A percentile compares a stretch with the other conserved stretches of the same genome.
Evolutionary conservation across 2,113 vertebrate genomes (phyloP).

Genomic region (Erythrocercus mccallii): DNA sequence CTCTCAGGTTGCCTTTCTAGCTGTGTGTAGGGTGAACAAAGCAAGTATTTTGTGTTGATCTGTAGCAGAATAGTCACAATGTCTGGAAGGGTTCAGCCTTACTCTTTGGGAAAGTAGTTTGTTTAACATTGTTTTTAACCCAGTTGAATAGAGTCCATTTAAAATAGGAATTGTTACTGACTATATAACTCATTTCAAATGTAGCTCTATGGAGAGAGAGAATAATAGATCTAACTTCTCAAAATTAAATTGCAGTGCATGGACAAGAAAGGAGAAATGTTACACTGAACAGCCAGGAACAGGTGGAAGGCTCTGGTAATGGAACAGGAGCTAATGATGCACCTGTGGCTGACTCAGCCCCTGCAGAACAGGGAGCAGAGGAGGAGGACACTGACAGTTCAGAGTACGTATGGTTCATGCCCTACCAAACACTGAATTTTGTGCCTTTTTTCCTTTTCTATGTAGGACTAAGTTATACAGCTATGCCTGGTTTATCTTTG

Average conservation of each 20-base stretch:
- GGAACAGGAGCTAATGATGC: slow-evolving; percentile 63
- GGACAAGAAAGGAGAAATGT: slow-evolving; percentile 6
- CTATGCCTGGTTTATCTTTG: background rate
- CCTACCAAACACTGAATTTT: background rate
- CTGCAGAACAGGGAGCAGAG: background rate
- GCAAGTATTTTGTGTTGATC: background rate
- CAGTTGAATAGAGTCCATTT: background rate
- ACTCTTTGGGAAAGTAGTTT: background rate
- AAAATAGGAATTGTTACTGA: background rate
- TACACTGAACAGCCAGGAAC: background rate
- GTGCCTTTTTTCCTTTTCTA: background rate
- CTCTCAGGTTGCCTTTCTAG: too few species aligned
- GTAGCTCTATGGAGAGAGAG: background rate
- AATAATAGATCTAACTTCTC: background rate
- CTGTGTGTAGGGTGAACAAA: background rate
- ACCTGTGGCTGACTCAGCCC: slow-evolving; percentile 30
- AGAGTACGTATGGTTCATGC: slow-evolving; percentile 21
- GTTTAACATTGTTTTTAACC: background rate
- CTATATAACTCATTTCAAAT: background rate
- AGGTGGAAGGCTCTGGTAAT: slow-evolving; percentile 80
- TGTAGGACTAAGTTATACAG: background rate
- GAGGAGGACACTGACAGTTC: background rate
- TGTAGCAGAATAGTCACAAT: background rate
- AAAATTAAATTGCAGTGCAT: slow-evolving; percentile 49
- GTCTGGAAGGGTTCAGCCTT: background rate